Base-by-base conservation (phyloP, 2,888 invertebrate genomes). In the Agonopterix alstromeriana region DNA sequence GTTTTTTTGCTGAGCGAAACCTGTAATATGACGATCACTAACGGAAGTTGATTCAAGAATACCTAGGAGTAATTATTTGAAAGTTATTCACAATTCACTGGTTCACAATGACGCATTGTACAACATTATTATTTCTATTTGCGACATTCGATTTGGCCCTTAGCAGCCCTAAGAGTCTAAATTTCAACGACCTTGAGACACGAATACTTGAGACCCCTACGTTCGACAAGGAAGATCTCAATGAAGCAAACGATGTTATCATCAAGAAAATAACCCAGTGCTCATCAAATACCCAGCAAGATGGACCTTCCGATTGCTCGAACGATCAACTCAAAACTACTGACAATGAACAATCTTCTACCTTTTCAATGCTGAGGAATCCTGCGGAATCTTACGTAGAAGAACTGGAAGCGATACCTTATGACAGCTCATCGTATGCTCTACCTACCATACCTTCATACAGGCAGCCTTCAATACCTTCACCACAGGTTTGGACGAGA, bases 61-160 rank as follows among this genome's bases (percentile, higher is more conserved):
- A n/a, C 38, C 10, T 38, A 38, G 38, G 38, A n/a, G 38, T 38
- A 10, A 10, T 14, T 14, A 38, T 8, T 36, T 38, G 38, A 45
- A 38, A 14, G 7, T 42, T 47, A 46, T 46, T 40, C 40, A 27
- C n/a, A 17, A 36, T 17, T 7, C 10, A n/a, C 7, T 40, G 11
- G n/a, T 46, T 41, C 49, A 41, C 42, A 43, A 49, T 46, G 43
- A 12, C 17, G 36, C 1, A 35, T 27, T 9, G 35, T 38, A 41
- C 41, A 10, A 43, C 46, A 35, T 40, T 10, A 43, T 38, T n/a
- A 38, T 27, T 38, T 14, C n/a, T 45, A 10, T 36, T 50, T 27
- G 14, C 44, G 14, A 12, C 42, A 7, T 9, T 40, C 0, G 9
- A 10, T 3, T 35, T 40, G 10, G 44, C 40, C 10, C 10, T 12